phyloP scores from a whole-genome alignment of 2,113 vertebrate genomes.

The Pseudopodoces humilis region DNA sequence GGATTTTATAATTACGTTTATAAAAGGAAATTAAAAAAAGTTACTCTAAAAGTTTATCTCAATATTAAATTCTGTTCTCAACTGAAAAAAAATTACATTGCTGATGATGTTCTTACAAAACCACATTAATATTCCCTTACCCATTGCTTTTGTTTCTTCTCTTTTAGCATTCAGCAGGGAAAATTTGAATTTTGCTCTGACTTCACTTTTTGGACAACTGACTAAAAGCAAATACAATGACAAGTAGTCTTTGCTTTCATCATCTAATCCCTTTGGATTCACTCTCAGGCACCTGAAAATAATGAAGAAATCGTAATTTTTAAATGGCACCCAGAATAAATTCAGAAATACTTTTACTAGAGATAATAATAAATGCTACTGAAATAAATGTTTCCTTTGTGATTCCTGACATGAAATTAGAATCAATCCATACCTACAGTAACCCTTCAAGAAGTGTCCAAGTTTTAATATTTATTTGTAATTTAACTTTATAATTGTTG shows the following conservation, averaged over 20 bases:
- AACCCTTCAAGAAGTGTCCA: not conserved
- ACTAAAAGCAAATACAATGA: constrained; percentile 97
- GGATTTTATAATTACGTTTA: not conserved
- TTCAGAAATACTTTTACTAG: not conserved
- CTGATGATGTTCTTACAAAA: not conserved
- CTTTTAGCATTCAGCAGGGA: constrained; percentile 95
- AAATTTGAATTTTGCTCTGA: constrained; percentile 99
- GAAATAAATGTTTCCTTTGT: not conserved
- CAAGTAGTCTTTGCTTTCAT: constrained; percentile 99
- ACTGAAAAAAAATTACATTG: not conserved
- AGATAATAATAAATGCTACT: not conserved
- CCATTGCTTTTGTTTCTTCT: constrained; percentile 99
- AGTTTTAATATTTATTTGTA: not conserved
- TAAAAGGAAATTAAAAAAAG: not conserved
- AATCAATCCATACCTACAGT: not conserved
- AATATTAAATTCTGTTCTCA: not conserved
- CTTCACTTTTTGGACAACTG: constrained; percentile 99
- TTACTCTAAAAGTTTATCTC: not conserved
- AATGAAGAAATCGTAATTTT: not conserved
- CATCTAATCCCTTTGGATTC: constrained; percentile 97
- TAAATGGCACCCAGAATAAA: not conserved
- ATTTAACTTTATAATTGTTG: not conserved
- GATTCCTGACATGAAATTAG: not conserved
- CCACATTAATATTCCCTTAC: constrained; percentile 75
- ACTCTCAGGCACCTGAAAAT: constrained; percentile 94